Conservation (phyloP, 2,888 invertebrate genomes). For the Heterodera filipjevi region DNA sequence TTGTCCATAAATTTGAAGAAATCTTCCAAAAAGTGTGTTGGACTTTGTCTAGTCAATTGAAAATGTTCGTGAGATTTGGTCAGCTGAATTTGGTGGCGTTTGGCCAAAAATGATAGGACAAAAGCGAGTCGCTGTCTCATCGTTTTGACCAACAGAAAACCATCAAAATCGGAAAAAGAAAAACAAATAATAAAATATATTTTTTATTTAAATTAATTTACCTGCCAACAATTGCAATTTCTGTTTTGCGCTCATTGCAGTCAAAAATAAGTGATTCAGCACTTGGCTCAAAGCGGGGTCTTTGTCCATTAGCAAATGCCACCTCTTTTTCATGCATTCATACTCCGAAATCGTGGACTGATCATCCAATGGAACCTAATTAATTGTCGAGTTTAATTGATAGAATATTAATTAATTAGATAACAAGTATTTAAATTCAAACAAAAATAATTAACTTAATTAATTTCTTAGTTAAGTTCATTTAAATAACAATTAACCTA, state of each 20-base stretch:
- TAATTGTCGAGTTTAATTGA: neutral
- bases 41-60: neutral
- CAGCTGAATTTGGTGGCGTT: neutral
- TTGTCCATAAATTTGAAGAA: neutral
- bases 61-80: neutral
- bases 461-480: no score
- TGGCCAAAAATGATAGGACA: neutral
- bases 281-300: neutral
- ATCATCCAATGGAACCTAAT: neutral
- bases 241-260: neutral
- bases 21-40: neutral
- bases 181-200: neutral
- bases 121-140: neutral
- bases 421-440: no score
- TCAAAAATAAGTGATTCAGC: neutral
- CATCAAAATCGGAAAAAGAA: neutral
- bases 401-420: no score
- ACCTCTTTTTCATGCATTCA: neutral
- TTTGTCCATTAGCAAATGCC: neutral
- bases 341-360: no score
- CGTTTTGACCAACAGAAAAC: neutral
- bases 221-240: neutral
- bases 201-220: neutral
- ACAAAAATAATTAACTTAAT: no score
- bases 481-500: no score